Evolutionary conservation across 1,140 invertebrate species (phyloP).

Genomic region (Zophobas morio): DNA sequence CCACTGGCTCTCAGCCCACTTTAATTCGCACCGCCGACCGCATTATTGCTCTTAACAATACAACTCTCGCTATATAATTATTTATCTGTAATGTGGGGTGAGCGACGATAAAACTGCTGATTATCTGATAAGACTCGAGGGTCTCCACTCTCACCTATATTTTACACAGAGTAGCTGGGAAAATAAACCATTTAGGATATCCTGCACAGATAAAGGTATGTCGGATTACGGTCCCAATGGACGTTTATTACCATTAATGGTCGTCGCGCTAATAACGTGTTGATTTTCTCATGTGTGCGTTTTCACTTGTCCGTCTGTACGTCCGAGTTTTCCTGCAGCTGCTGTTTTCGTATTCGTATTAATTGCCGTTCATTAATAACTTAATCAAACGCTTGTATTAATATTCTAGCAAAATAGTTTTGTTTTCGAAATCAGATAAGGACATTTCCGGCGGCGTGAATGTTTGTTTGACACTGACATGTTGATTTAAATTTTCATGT

Average conservation of each 20-base stretch:
- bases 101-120: conserved; percentile 43
- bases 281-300: neutral
- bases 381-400: too few species aligned
- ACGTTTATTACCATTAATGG: too few species aligned
- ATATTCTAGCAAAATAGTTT: too few species aligned
- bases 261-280: conserved; percentile 7
- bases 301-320: too few species aligned
- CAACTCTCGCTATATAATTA: conserved; percentile 46
- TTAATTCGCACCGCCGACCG: conserved; percentile 44
- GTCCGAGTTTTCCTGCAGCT: too few species aligned
- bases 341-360: too few species aligned
- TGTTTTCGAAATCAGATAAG: too few species aligned
- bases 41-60: conserved; percentile 46
- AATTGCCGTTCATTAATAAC: too few species aligned
- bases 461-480: too few species aligned
- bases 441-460: too few species aligned
- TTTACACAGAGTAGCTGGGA: conserved; percentile 26
- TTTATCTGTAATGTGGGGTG: conserved; percentile 48
- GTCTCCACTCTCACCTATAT: conserved; percentile 30
- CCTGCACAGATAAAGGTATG: conserved; percentile 38
- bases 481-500: too few species aligned
- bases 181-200: conserved; percentile 49
- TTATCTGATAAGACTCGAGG: conserved; percentile 28
- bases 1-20: conserved; percentile 5
- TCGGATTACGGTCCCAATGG: neutral